Evolutionary conservation across 2,888 invertebrate species (phyloP).

Genomic region (Epistrophe grossulariae): DNA sequence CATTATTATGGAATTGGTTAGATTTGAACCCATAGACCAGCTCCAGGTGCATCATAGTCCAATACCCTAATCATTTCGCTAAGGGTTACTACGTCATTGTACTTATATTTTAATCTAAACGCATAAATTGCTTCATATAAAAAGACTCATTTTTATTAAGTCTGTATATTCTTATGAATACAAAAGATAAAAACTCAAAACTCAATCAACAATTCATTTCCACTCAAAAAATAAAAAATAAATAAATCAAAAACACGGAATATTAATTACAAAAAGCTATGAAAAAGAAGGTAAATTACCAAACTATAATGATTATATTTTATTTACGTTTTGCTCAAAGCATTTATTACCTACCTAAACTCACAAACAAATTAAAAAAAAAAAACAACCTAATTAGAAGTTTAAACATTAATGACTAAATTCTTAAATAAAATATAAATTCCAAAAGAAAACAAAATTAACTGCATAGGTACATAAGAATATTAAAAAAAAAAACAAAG

Average conservation of each 20-base stretch:
- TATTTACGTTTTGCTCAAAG: not conserved
- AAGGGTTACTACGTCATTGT: no score
- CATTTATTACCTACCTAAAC: not conserved
- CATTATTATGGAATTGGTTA: no score
- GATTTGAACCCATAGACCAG: no score
- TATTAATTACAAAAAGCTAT: not conserved
- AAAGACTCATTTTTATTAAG: no score
- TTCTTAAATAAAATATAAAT: constrained; percentile 25
- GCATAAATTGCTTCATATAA: no score
- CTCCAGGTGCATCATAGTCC: no score
- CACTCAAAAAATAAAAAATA: no score
- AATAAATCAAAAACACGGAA: not conserved
- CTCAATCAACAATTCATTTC: not conserved
- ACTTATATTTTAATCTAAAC: no score
- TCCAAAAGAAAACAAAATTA: constrained; percentile 6
- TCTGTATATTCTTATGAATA: no score
- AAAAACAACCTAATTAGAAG: constrained; percentile 4
- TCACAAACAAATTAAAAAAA: not conserved
- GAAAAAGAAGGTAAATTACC: not conserved
- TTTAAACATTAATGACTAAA: constrained; percentile 48
- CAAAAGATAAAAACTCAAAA: no score
- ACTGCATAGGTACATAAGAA: constrained; percentile 20
- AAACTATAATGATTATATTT: not conserved
- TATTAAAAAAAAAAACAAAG: constrained; percentile 36
- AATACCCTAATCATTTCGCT: no score